A percentile compares a stretch with the other conserved stretches of the same genome.
Conservation (phyloP, 2,113 vertebrate species). For the Etheostoma cragini region DNA sequence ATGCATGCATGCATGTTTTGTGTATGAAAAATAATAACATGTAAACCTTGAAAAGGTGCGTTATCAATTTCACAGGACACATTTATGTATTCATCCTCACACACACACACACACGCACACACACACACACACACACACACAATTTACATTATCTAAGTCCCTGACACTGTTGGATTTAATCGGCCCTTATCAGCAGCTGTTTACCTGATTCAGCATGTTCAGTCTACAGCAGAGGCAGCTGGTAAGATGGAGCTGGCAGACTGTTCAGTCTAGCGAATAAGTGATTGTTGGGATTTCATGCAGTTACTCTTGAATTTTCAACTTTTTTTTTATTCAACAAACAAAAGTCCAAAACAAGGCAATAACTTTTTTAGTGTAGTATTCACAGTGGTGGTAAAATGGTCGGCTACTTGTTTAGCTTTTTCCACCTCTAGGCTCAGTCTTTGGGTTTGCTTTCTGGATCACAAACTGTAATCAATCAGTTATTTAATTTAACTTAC, state of each 20-base stretch:
- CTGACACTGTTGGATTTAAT: slow-evolving; percentile 9
- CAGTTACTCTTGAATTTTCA: background rate
- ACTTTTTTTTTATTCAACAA: background rate
- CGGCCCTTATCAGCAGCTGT: slow-evolving; percentile 3
- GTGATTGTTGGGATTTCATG: background rate
- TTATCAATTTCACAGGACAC: background rate
- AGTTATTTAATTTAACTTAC: background rate
- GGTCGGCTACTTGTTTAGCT: background rate
- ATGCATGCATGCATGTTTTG: background rate
- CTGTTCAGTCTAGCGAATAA: background rate
- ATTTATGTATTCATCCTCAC: background rate
- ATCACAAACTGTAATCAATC: background rate
- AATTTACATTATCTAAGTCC: background rate
- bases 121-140: background rate
- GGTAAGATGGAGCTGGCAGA: slow-evolving; percentile 18
- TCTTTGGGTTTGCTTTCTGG: background rate
- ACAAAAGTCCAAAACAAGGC: background rate
- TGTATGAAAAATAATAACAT: background rate
- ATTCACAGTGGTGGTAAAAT: background rate
- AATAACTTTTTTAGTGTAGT: background rate
- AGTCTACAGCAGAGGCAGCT: slow-evolving; percentile 18
- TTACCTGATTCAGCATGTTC: slow-evolving; percentile 35
- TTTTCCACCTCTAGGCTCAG: background rate
- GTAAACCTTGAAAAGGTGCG: background rate
- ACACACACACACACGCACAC: background rate